phyloP scores from a whole-genome alignment of 2,888 invertebrate species.

The Ditylenchus weischeri region DNA sequence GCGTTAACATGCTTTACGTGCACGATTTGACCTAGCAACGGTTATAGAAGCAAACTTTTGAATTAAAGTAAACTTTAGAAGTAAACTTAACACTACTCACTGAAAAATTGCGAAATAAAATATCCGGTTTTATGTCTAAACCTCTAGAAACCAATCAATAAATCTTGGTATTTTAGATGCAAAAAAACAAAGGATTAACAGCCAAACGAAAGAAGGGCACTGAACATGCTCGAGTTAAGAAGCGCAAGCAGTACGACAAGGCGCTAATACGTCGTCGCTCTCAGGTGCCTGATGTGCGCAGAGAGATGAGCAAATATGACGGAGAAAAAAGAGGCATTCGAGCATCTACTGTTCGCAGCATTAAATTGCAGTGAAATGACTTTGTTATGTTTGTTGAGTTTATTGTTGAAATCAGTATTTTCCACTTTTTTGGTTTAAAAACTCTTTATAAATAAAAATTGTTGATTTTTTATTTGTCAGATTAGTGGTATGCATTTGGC shows the following conservation, averaged over 20 bases:
- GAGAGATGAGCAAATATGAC: constrained; percentile 76
- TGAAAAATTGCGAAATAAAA: too few relatives aligned
- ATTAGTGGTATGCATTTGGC: neutral
- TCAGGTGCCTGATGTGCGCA: constrained; percentile 77
- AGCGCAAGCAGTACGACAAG: constrained; percentile 76
- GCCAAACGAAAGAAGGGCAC: constrained; percentile 38
- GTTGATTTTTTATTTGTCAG: neutral
- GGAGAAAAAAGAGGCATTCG: constrained; percentile 94
- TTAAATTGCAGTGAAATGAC: constrained; percentile 65
- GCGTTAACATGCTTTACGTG: too few relatives aligned
- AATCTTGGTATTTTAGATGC: constrained; percentile 33
- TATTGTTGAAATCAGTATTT: constrained; percentile 13
- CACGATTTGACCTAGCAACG: too few relatives aligned
- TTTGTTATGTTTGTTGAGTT: constrained; percentile 9
- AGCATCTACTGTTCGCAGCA: constrained; percentile 79
- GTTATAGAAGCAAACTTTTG: too few relatives aligned
- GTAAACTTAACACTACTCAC: too few relatives aligned
- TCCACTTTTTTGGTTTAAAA: too few relatives aligned
- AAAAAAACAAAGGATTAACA: constrained; percentile 40
- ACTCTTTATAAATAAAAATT: neutral
- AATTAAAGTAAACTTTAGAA: neutral
- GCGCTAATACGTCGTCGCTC: constrained; percentile 88
- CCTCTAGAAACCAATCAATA: too few relatives aligned
- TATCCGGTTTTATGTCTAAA: too few relatives aligned
- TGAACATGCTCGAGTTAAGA: constrained; percentile 73